These are phyloP conservation scores for Tympanoctomys barrerae DNA, from an alignment of 2,797 vertebrate species.

Conservation along the genomic window DNA sequence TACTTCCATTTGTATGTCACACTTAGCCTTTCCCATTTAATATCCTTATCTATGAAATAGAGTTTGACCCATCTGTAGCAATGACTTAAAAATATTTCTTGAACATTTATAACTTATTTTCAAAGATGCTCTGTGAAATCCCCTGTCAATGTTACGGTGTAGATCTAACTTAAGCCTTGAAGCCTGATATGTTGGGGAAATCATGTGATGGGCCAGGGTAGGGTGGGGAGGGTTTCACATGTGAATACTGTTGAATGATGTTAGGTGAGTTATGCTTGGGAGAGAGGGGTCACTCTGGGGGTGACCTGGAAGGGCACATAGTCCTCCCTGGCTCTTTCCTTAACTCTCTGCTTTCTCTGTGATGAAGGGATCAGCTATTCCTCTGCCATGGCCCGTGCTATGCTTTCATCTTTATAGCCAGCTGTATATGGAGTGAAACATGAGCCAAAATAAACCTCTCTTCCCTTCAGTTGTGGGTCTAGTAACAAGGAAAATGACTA, in stretches of 20 bases:
- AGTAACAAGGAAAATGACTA: neutral
- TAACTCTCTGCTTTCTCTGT: neutral
- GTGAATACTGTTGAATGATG: too few species aligned
- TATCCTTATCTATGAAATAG: neutral
- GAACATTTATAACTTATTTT: neutral
- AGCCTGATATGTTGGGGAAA: neutral
- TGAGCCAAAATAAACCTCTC: neutral
- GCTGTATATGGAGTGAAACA: neutral
- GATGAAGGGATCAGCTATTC: neutral
- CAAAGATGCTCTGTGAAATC: neutral
- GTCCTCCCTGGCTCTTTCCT: neutral
- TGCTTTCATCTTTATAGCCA: neutral
- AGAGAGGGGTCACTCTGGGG: too few species aligned
- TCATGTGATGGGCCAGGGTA: neutral
- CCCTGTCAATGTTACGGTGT: neutral
- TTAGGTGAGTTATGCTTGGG: too few species aligned
- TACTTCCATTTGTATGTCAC: neutral
- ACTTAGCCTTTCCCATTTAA: neutral
- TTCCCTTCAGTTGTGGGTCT: neutral
- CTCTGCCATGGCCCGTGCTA: neutral
- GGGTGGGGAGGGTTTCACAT: too few species aligned
- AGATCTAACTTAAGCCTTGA: neutral
- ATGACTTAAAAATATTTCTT: neutral
- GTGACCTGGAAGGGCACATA: too few species aligned
- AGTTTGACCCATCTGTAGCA: neutral